Conservation (phyloP, 2,888 invertebrate genomes). For the Lathronympha strigana region DNA sequence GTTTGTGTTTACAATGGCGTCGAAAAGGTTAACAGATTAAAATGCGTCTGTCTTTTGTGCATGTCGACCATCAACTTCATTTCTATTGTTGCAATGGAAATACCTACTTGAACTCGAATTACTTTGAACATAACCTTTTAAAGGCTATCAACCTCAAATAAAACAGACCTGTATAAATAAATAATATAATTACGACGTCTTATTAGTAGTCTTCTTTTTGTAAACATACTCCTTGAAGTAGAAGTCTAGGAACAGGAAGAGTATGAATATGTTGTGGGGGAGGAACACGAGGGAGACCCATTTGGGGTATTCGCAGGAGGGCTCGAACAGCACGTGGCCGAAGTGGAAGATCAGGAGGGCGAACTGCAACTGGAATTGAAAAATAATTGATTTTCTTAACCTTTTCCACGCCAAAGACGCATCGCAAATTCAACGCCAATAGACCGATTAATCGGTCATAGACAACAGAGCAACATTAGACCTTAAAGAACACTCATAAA, state of each 20-base stretch:
- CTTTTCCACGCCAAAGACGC: background rate
- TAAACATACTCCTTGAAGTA: constrained; percentile 87
- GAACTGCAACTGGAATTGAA: constrained; percentile 85
- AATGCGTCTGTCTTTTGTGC: too few relatives aligned
- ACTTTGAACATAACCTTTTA: constrained; percentile 1
- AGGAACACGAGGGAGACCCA: constrained; percentile 83
- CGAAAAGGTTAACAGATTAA: too few relatives aligned
- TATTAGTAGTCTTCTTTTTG: constrained; percentile 67
- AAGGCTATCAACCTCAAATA: constrained; percentile 8
- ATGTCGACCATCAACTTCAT: too few relatives aligned
- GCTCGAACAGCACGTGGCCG: constrained; percentile 79
- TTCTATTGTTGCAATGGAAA: background rate
- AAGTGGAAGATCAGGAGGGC: constrained; percentile 85
- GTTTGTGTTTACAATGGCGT: too few relatives aligned
- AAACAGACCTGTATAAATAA: constrained; percentile 21
- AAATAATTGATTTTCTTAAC: constrained; percentile 24
- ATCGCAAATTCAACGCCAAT: too few relatives aligned
- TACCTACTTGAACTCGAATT: background rate
- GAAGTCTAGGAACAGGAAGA: constrained; percentile 87
- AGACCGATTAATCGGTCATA: too few relatives aligned
- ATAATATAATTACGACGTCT: constrained; percentile 50
- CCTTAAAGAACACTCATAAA: too few relatives aligned
- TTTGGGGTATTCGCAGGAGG: constrained; percentile 86
- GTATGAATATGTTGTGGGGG: constrained; percentile 88
- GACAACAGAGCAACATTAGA: too few relatives aligned